Conservation (phyloP, 2,888 invertebrate species). For the Phyto melanocephala region DNA sequence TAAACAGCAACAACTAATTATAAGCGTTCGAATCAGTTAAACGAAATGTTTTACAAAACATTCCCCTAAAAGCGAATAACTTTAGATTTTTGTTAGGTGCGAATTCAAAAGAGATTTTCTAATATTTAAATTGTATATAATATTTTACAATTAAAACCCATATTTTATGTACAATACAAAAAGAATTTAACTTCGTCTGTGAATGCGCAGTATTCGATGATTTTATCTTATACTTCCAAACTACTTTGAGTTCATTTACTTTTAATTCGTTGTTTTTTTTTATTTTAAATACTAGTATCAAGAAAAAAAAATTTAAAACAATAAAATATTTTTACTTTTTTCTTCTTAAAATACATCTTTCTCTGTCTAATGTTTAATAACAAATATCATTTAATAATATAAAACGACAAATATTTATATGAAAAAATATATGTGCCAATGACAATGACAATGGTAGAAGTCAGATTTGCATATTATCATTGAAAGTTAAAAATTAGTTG, state of each 20-base stretch:
- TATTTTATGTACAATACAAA: constrained; percentile 22
- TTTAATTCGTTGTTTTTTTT: constrained; percentile 24
- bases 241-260: constrained; percentile 17
- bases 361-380: constrained; percentile 49
- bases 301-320: constrained; percentile 18
- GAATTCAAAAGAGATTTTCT: constrained; percentile 1
- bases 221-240: constrained; percentile 22
- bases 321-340: constrained; percentile 50
- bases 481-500: no score
- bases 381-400: constrained; percentile 36
- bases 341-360: constrained; percentile 28
- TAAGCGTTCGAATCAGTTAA: neutral
- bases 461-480: no score
- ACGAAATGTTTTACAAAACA: neutral
- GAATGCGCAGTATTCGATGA: constrained; percentile 54
- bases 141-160: no score
- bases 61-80: neutral
- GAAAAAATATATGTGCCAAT: neutral
- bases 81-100: constrained; percentile 6
- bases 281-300: constrained; percentile 12
- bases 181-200: constrained; percentile 10
- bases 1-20: constrained; percentile 7
- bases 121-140: constrained; percentile 45
- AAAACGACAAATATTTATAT: constrained; percentile 19
- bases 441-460: no score